Conservation (phyloP, 2,113 vertebrate species). For the Periophthalmus modestus region DNA sequence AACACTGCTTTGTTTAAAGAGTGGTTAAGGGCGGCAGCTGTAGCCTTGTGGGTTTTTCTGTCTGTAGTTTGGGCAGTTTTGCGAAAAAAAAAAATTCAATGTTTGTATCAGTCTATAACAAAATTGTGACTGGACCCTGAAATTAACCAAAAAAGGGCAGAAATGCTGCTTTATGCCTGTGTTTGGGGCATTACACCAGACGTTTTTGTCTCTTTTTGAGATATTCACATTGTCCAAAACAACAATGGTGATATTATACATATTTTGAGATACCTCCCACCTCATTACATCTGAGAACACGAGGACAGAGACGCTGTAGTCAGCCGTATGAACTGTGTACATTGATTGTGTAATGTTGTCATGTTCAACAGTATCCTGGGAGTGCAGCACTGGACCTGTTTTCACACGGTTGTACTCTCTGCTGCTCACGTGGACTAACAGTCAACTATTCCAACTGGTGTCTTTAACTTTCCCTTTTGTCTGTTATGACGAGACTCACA, state of each 20-base stretch:
- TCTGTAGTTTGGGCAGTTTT: no score
- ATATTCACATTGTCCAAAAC: background rate
- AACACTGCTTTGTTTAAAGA: constrained; percentile 26
- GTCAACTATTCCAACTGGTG: constrained; percentile 26
- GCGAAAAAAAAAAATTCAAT: no score
- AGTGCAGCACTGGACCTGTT: constrained; percentile 47
- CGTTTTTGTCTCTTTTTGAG: background rate
- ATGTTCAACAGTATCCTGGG: constrained; percentile 47
- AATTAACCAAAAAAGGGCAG: no score
- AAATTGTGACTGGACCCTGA: no score
- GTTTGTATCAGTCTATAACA: no score
- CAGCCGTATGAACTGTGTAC: constrained; percentile 12
- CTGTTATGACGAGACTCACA: background rate
- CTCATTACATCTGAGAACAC: background rate
- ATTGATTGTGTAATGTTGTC: constrained; percentile 57
- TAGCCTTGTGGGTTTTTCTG: constrained; percentile 11
- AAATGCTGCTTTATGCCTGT: no score
- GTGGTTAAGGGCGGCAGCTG: constrained; percentile 17
- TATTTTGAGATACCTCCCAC: no score
- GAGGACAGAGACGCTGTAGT: constrained; percentile 10
- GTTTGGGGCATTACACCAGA: no score
- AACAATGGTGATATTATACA: no score
- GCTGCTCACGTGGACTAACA: background rate
- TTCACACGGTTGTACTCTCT: constrained; percentile 21
- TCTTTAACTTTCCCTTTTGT: constrained; percentile 4